Evolutionary conservation across 2,113 vertebrate genomes (phyloP).

Genomic region (Pterophyllum scalare): DNA sequence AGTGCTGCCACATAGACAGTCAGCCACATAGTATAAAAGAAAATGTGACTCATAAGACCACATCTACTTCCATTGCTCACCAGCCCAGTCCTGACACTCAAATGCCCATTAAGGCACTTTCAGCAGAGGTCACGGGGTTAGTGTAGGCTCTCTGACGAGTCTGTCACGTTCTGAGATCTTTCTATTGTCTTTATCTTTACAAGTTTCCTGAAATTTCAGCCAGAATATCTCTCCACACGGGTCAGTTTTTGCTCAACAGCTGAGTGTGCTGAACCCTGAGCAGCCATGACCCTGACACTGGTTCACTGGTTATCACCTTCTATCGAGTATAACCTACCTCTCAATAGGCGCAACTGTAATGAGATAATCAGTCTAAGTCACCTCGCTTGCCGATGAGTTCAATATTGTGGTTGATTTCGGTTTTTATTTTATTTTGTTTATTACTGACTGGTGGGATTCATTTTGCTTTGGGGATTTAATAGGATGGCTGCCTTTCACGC

Average conservation of each 20-base stretch:
- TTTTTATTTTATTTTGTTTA: background rate
- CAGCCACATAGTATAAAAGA: background rate
- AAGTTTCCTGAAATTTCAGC: background rate
- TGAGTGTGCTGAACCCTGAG: background rate
- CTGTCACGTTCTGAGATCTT: background rate
- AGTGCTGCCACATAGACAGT: background rate
- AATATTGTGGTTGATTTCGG: background rate
- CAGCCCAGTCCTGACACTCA: background rate
- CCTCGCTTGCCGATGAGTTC: background rate
- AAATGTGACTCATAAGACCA: conserved; percentile 1
- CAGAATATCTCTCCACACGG: background rate
- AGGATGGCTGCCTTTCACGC: background rate
- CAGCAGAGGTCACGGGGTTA: background rate
- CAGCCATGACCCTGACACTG: background rate
- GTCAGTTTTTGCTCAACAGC: background rate
- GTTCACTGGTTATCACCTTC: background rate
- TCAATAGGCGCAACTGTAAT: background rate
- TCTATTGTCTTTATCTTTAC: background rate
- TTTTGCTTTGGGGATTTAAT: background rate
- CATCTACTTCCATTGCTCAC: background rate
- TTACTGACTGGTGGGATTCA: background rate
- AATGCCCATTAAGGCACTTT: conserved; percentile 2
- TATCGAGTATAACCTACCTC: background rate
- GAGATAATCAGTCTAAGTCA: background rate
- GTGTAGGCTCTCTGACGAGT: background rate